Evolutionary conservation across 2,113 vertebrate genomes (phyloP).

Genomic region (Jaculus jaculus): DNA sequence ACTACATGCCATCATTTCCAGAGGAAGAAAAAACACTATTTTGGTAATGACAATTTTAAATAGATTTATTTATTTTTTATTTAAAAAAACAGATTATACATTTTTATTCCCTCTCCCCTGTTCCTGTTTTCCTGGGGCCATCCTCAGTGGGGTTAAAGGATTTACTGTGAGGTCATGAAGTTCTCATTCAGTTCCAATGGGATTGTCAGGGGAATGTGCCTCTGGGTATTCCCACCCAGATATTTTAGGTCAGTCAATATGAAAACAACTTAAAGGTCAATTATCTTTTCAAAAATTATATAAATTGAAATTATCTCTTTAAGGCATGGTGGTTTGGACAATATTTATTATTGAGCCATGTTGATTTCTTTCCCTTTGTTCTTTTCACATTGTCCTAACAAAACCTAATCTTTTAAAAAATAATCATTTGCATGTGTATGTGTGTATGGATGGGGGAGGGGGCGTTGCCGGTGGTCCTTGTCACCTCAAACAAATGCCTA

Average conservation of each 20-base stretch:
- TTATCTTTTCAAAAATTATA: not conserved
- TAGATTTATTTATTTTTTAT: not conserved
- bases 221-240: too few relatives aligned
- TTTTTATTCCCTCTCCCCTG: too few relatives aligned
- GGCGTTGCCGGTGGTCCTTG: too few relatives aligned
- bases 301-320: not conserved
- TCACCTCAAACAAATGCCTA: too few relatives aligned
- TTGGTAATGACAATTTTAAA: slow-evolving; percentile 13
- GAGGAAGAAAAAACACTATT: not conserved
- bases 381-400: not conserved
- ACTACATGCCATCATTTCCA: not conserved
- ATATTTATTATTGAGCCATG: not conserved
- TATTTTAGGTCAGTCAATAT: not conserved
- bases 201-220: too few relatives aligned
- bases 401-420: not conserved
- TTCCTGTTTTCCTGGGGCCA: too few relatives aligned
- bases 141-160: too few relatives aligned
- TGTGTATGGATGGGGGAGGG: too few relatives aligned
- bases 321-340: not conserved
- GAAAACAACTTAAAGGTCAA: not conserved
- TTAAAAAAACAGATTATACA: too few relatives aligned
- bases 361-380: not conserved
- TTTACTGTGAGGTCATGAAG: too few relatives aligned
- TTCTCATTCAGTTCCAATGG: too few relatives aligned
- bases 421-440: too few relatives aligned